A percentile compares a stretch with the other conserved stretches of the same genome.
phyloP scores from a whole-genome alignment of 64 coral and sea anemone genomes.

The Montipora capricornis region DNA sequence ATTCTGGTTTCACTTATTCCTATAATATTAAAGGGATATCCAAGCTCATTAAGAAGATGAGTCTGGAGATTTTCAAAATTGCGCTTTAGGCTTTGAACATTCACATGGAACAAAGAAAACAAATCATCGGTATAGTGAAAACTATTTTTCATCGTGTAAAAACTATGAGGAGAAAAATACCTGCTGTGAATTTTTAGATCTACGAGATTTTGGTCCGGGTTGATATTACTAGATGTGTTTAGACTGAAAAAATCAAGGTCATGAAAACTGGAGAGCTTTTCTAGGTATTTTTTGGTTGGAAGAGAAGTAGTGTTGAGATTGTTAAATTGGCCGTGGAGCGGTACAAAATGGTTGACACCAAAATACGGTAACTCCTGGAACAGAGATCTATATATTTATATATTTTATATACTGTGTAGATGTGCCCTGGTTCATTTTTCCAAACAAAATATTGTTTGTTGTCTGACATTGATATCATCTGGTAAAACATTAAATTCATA shows the following conservation, averaged over 20 bases:
- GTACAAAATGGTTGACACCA: too few relatives aligned
- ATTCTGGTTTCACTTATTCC: not conserved
- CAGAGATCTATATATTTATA: too few relatives aligned
- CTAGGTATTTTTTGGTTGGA: conserved; percentile 10
- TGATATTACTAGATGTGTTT: not conserved
- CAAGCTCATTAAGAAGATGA: conserved; percentile 19
- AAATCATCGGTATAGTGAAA: conserved; percentile 48
- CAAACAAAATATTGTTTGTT: too few relatives aligned
- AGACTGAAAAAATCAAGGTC: too few relatives aligned
- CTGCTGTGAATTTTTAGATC: conserved; percentile 31
- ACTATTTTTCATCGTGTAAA: conserved; percentile 42
- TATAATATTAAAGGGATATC: not conserved
- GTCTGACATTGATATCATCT: too few relatives aligned
- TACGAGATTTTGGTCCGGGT: conserved; percentile 18
- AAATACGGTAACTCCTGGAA: too few relatives aligned
- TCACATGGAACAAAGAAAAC: conserved; percentile 37
- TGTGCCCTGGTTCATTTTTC: too few relatives aligned
- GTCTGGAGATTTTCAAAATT: not conserved
- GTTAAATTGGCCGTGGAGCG: not conserved
- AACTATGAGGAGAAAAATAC: conserved; percentile 44
- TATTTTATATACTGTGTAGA: too few relatives aligned
- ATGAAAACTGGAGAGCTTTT: too few relatives aligned
- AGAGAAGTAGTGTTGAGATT: conserved; percentile 22
- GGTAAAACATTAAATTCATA: too few relatives aligned
- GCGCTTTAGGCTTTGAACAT: too few relatives aligned